Conservation (phyloP, 2,797 vertebrate genomes). For the Eulemur albifrons region DNA sequence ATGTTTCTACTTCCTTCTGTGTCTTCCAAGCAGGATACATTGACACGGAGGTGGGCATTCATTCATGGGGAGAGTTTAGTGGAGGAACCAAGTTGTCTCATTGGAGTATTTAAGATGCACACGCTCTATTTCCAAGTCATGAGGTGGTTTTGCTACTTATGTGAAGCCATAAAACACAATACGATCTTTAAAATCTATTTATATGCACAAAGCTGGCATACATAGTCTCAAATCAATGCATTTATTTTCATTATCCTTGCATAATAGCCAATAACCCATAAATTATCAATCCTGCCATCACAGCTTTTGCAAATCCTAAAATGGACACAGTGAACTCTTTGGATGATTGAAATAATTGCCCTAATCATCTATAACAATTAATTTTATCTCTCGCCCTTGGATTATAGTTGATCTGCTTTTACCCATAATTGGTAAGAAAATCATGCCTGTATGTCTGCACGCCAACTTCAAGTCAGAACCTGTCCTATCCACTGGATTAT, state of each 20-base stretch:
- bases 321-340: conserved; percentile 62
- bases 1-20: background rate
- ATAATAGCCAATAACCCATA: conserved; percentile 72
- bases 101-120: conserved; percentile 61
- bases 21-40: background rate
- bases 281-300: conserved; percentile 75
- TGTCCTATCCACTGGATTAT: background rate
- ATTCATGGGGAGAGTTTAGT: conserved; percentile 55
- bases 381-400: background rate
- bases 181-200: conserved; percentile 79
- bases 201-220: conserved; percentile 69
- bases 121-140: conserved; percentile 64
- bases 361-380: conserved; percentile 41
- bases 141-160: conserved; percentile 79
- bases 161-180: conserved; percentile 72
- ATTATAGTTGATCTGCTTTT: conserved; percentile 30
- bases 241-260: conserved; percentile 79
- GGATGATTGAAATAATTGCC: conserved; percentile 65
- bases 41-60: conserved; percentile 37
- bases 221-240: conserved; percentile 72
- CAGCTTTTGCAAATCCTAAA: conserved; percentile 73
- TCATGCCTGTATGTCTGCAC: background rate
- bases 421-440: background rate
- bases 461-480: background rate
- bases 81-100: conserved; percentile 43